phyloP scores from a whole-genome alignment of 2,888 invertebrate genomes.

The Oscheius myriophilus region DNA sequence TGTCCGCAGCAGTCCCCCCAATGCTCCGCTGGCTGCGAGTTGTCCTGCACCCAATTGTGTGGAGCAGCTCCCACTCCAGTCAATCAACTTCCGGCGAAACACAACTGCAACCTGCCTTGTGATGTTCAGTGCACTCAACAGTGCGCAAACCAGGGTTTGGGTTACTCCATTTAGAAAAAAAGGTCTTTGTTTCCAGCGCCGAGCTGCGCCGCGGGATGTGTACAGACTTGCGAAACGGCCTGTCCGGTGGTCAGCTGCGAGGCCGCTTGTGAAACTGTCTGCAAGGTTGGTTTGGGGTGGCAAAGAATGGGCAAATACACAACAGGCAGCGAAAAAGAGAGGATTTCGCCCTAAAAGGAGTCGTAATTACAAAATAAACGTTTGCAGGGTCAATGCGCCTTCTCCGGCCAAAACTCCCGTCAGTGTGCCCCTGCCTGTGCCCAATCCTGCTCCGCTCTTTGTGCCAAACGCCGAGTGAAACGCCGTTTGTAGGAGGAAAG shows the following conservation, averaged over 20 bases:
- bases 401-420: constrained; percentile 44
- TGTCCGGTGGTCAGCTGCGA: constrained; percentile 52
- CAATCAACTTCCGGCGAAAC: constrained; percentile 39
- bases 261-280: constrained; percentile 50
- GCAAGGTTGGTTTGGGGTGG: constrained; percentile 29
- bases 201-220: constrained; percentile 47
- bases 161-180: not conserved
- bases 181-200: constrained; percentile 29
- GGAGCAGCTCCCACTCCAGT: constrained; percentile 48
- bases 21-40: constrained; percentile 47
- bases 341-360: too few relatives aligned
- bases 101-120: constrained; percentile 52
- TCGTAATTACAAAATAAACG: not conserved
- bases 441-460: constrained; percentile 50
- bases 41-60: constrained; percentile 43
- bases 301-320: not conserved
- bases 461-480: constrained; percentile 48
- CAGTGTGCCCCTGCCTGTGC: constrained; percentile 51
- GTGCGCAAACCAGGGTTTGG: constrained; percentile 41
- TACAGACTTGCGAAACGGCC: constrained; percentile 43
- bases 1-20: constrained; percentile 45
- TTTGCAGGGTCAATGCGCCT: constrained; percentile 47
- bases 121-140: constrained; percentile 51
- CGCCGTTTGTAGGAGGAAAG: constrained; percentile 19
- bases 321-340: not conserved